A percentile compares a stretch with the other conserved stretches of the same genome.
These are phyloP conservation scores for Sebastes diploproa DNA, from an alignment of 2,797 vertebrate genomes.

Conservation along the genomic window DNA sequence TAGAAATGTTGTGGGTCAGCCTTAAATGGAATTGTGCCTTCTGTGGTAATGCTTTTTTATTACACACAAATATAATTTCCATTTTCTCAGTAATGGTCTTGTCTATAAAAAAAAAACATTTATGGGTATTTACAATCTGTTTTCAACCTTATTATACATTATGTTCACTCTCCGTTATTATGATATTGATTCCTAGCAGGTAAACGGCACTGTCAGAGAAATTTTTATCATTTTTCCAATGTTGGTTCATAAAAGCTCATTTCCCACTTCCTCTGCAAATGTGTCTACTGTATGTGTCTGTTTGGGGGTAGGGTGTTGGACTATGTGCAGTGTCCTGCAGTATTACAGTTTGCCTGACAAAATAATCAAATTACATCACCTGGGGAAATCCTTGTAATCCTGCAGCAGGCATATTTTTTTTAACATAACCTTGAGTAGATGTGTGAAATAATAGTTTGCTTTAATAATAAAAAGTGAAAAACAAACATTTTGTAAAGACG, in stretches of 20 bases:
- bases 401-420: neutral
- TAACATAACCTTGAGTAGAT: neutral
- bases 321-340: neutral
- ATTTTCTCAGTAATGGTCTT: constrained; percentile 77
- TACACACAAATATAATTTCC: constrained; percentile 76
- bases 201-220: constrained; percentile 70
- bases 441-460: neutral
- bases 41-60: constrained; percentile 78
- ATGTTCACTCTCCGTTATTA: constrained; percentile 72
- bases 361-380: neutral
- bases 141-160: constrained; percentile 75
- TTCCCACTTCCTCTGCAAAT: constrained; percentile 65
- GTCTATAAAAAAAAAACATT: constrained; percentile 71
- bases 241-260: constrained; percentile 67
- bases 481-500: neutral
- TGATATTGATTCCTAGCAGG: constrained; percentile 78
- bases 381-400: neutral
- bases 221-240: constrained; percentile 79
- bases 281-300: constrained; percentile 11
- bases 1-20: constrained; percentile 62
- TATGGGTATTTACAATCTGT: constrained; percentile 77
- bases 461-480: neutral
- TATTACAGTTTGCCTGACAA: neutral
- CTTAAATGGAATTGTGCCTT: constrained; percentile 68
- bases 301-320: neutral